These are phyloP conservation scores for Hemicrepidius hirtus DNA, from an alignment of 2,888 invertebrate species.

Conservation along the genomic window DNA sequence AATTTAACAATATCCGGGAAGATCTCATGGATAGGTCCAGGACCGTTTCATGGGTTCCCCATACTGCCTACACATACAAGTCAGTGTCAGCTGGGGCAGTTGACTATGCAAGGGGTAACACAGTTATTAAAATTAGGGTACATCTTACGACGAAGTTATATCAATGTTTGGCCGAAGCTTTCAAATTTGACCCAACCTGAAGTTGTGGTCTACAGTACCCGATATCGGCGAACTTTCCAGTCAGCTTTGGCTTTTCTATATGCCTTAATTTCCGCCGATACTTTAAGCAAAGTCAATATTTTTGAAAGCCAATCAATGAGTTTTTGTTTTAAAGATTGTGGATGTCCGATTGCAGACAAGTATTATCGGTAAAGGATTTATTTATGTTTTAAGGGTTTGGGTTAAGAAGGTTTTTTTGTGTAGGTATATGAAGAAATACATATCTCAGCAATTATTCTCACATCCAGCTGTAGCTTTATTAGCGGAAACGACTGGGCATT, in stretches of 20 bases:
- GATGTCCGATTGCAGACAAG: slow-evolving; percentile 82
- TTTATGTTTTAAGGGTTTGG: background rate
- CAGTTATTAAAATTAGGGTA: slow-evolving; percentile 89
- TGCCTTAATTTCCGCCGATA: slow-evolving; percentile 81
- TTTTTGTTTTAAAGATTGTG: slow-evolving; percentile 91
- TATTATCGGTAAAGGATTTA: slow-evolving; percentile 74
- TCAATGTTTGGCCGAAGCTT: slow-evolving; percentile 71
- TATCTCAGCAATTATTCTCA: slow-evolving; percentile 79
- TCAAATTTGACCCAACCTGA: slow-evolving; percentile 75
- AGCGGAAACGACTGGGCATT: slow-evolving; percentile 79
- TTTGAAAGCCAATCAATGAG: slow-evolving; percentile 87
- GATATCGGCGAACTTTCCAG: slow-evolving; percentile 92
- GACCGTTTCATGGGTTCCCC: slow-evolving; percentile 90
- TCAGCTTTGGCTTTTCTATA: slow-evolving; percentile 88
- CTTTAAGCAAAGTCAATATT: slow-evolving; percentile 79
- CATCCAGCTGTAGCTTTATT: slow-evolving; percentile 85
- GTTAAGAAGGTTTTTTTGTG: slow-evolving; percentile 57
- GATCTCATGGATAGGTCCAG: slow-evolving; percentile 84
- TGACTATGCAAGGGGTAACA: slow-evolving; percentile 87
- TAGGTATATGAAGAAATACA: slow-evolving; percentile 77
- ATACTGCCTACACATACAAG: slow-evolving; percentile 80
- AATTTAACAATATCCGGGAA: slow-evolving; percentile 77
- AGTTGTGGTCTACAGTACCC: slow-evolving; percentile 84
- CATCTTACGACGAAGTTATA: slow-evolving; percentile 77
- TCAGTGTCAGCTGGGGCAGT: slow-evolving; percentile 88